A percentile compares a stretch with the other conserved stretches of the same genome.
These are phyloP conservation scores for Hypolimnas misippus DNA, from an alignment of 2,888 invertebrate species.

Conservation along the genomic window DNA sequence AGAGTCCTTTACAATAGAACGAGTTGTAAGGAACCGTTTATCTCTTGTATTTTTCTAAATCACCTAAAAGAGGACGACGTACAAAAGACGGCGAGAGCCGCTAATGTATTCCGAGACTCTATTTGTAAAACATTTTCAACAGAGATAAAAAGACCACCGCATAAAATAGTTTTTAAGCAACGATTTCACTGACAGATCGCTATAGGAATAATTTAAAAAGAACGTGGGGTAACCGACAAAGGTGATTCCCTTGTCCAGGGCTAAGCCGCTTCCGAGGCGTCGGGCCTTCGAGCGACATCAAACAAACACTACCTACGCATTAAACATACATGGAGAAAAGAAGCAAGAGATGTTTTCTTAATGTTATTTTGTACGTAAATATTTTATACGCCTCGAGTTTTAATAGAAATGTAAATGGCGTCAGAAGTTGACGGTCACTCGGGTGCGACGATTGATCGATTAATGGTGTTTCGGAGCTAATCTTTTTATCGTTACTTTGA, in stretches of 20 bases:
- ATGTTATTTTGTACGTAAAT: constrained; percentile 76
- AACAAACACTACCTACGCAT: constrained; percentile 71
- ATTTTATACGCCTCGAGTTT: constrained; percentile 61
- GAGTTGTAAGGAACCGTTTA: constrained; percentile 18
- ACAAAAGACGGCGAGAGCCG: constrained; percentile 32
- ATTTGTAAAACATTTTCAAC: constrained; percentile 36
- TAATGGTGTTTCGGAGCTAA: constrained; percentile 15
- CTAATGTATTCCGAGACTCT: constrained; percentile 35
- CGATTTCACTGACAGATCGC: constrained; percentile 66
- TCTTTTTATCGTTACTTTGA: not conserved
- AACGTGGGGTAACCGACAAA: constrained; percentile 43
- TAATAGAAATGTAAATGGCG: constrained; percentile 75
- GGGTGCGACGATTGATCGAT: constrained; percentile 18
- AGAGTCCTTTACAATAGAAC: constrained; percentile 10
- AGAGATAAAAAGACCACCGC: constrained; percentile 45
- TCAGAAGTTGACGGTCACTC: constrained; percentile 44
- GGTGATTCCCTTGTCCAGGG: constrained; percentile 52
- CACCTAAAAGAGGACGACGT: constrained; percentile 23
- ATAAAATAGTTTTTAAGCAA: constrained; percentile 63
- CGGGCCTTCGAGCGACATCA: constrained; percentile 68
- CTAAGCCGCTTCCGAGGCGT: constrained; percentile 64
- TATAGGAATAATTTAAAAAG: constrained; percentile 64
- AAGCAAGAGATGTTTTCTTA: constrained; percentile 71
- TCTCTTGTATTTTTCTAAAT: constrained; percentile 24
- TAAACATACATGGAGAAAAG: constrained; percentile 73